Evolutionary conservation across 2,888 invertebrate species (phyloP).

Genomic region (Branchellion lobata): DNA sequence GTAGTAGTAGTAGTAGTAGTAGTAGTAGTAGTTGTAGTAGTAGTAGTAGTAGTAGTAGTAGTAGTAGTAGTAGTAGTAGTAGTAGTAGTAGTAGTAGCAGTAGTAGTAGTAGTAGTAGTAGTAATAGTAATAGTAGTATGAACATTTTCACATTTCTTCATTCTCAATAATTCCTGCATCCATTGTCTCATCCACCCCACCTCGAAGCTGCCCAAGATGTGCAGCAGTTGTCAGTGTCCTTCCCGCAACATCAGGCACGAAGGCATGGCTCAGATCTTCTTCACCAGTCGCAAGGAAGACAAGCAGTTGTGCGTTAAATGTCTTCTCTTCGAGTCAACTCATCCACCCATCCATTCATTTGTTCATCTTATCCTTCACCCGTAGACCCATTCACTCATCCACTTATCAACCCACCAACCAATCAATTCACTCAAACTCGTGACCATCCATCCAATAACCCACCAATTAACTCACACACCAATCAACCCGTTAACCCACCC

Average conservation of each 20-base stretch:
- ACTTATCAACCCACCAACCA: too few relatives aligned
- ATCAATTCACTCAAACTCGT: too few relatives aligned
- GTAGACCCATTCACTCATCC: too few relatives aligned
- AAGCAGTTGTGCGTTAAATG: constrained; percentile 1
- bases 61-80: constrained; percentile 45
- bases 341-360: background rate
- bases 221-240: background rate
- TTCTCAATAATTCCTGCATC: background rate
- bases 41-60: constrained; percentile 43
- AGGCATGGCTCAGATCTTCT: background rate
- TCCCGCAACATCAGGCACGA: background rate
- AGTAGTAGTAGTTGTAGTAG: constrained; percentile 43
- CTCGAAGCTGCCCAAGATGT: background rate
- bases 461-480: too few relatives aligned
- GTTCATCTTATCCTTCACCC: background rate
- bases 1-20: constrained; percentile 43
- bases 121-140: constrained; percentile 43
- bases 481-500: too few relatives aligned
- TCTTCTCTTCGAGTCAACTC: background rate
- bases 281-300: constrained; percentile 13
- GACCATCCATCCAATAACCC: too few relatives aligned
- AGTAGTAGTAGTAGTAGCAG: constrained; percentile 43
- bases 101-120: constrained; percentile 44
- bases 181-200: background rate
- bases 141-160: too few relatives aligned